Conservation (phyloP, 2,888 invertebrate genomes). For the Agriopis aurantiaria region DNA sequence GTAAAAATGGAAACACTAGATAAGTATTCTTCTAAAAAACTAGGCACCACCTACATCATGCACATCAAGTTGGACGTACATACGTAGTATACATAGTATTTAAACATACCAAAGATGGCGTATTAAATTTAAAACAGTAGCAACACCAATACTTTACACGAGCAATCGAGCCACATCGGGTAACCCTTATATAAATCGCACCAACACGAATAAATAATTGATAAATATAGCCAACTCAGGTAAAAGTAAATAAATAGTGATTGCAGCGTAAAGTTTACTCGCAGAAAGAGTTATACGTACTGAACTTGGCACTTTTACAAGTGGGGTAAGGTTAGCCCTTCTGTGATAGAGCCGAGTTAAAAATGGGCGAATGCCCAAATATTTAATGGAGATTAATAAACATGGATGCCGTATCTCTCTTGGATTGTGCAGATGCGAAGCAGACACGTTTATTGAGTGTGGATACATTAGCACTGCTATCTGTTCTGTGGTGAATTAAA, state of each 20-base stretch:
- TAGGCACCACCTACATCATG: too few species aligned
- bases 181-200: conserved; percentile 11
- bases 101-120: neutral
- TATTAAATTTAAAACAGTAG: conserved; percentile 12
- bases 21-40: too few species aligned
- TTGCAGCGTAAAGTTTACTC: conserved; percentile 11
- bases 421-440: conserved; percentile 42
- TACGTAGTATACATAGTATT: too few species aligned
- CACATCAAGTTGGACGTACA: too few species aligned
- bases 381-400: conserved; percentile 43
- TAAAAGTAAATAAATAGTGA: conserved; percentile 51
- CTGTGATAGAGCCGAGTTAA: conserved; percentile 20
- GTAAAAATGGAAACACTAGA: too few species aligned
- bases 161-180: neutral
- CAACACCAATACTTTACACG: conserved; percentile 9
- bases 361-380: conserved; percentile 37
- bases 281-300: conserved; percentile 26
- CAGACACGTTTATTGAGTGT: conserved; percentile 47
- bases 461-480: conserved; percentile 40
- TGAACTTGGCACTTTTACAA: conserved; percentile 37
- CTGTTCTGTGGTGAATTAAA: conserved; percentile 10
- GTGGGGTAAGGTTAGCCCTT: conserved; percentile 33
- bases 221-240: conserved; percentile 60
- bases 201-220: conserved; percentile 59
- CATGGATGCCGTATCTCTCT: conserved; percentile 37